Conservation (phyloP, 1,140 invertebrate species). For the Anoplophora glabripennis region DNA sequence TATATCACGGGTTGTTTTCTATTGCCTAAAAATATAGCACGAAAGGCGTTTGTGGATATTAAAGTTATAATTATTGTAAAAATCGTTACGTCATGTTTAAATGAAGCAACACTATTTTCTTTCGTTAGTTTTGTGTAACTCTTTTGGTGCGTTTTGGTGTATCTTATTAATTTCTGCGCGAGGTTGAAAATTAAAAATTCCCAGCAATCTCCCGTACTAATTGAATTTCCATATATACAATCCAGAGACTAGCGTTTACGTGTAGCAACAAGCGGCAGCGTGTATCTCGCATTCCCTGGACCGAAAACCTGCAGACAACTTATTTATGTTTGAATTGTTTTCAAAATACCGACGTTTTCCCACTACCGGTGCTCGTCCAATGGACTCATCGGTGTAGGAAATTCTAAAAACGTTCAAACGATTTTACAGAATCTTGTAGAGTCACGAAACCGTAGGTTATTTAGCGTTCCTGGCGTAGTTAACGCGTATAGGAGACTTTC, state of each 20-base stretch:
- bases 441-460: conserved; percentile 40
- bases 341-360: conserved; percentile 49
- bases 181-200: not conserved
- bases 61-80: too few relatives aligned
- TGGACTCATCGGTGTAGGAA: conserved; percentile 36
- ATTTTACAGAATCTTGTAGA: conserved; percentile 46
- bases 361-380: conserved; percentile 39
- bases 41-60: too few relatives aligned
- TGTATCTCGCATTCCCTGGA: conserved; percentile 41
- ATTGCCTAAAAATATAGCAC: too few relatives aligned
- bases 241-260: conserved; percentile 27
- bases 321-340: conserved; percentile 52
- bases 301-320: conserved; percentile 48
- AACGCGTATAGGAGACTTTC: conserved; percentile 10
- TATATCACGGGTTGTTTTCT: too few relatives aligned
- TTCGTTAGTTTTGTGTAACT: too few relatives aligned
- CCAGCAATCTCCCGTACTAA: not conserved
- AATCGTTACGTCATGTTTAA: too few relatives aligned
- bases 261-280: conserved; percentile 41
- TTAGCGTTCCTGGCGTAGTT: conserved; percentile 17
- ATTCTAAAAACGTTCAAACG: conserved; percentile 40
- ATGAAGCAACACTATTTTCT: too few relatives aligned
- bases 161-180: too few relatives aligned
- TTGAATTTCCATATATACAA: conserved; percentile 16
- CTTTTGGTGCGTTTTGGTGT: too few relatives aligned